Conservation (phyloP, 1,140 invertebrate genomes). For the Wiebesia pumilae region DNA sequence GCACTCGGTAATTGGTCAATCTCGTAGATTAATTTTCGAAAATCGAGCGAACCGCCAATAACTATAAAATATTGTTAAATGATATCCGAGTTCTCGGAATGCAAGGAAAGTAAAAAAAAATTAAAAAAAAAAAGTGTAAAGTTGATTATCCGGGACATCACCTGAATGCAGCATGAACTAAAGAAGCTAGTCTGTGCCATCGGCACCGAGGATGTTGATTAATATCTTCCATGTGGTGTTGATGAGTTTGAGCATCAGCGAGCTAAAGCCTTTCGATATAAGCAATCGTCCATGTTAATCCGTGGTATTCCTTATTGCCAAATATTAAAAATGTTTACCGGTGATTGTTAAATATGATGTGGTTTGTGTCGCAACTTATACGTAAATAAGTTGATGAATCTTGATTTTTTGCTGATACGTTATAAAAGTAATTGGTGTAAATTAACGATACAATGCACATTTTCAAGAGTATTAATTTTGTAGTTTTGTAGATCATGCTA, state of each 20-base stretch:
- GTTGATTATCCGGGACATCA: slow-evolving; percentile 9
- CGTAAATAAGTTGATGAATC: neutral
- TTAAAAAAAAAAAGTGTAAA: neutral
- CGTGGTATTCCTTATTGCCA: neutral
- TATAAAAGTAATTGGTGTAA: neutral
- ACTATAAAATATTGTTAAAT: neutral
- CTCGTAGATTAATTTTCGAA: slow-evolving; percentile 19
- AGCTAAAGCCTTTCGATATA: neutral
- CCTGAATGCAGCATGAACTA: slow-evolving; percentile 16
- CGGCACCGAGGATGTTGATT: neutral
- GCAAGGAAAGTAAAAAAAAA: neutral
- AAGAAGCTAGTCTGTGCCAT: neutral
- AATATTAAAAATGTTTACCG: neutral
- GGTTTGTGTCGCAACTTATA: too few relatives aligned
- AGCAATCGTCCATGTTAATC: neutral
- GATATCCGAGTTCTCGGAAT: neutral
- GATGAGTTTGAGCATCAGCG: neutral
- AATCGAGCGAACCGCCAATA: slow-evolving; percentile 49
- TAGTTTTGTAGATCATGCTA: too few relatives aligned
- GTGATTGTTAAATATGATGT: neutral
- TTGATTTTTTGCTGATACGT: neutral
- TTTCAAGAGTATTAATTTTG: neutral
- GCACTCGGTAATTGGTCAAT: slow-evolving; percentile 31
- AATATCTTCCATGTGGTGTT: neutral
- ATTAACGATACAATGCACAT: neutral